Evolutionary conservation across 1,140 invertebrate genomes (phyloP).

Genomic region (Drosophila nebulosa): DNA sequence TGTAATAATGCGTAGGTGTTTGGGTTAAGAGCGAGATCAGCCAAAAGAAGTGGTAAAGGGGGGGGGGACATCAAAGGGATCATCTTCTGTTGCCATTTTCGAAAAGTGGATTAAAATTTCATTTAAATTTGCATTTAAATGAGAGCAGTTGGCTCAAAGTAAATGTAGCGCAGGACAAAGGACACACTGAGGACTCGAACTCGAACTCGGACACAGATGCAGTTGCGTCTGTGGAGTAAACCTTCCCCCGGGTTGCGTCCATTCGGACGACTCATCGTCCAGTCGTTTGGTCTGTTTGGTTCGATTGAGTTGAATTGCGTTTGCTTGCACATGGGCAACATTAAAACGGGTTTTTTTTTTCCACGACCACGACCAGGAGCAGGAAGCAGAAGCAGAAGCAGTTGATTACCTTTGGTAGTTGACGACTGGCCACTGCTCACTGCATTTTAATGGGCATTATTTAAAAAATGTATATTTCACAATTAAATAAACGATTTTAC

Average conservation of each 20-base stretch:
- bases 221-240: neutral
- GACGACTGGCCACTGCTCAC: conserved; percentile 20
- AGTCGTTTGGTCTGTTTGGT: neutral
- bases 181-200: conserved; percentile 2
- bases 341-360: conserved; percentile 46
- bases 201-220: conserved; percentile 15
- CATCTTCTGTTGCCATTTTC: conserved; percentile 37
- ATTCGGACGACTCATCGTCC: too few species aligned
- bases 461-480: conserved; percentile 78
- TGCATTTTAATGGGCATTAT: conserved; percentile 70
- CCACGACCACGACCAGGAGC: conserved; percentile 15
- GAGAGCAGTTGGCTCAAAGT: conserved; percentile 70
- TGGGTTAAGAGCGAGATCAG: neutral
- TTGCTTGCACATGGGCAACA: conserved; percentile 58
- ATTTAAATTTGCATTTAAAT: conserved; percentile 81
- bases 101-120: conserved; percentile 80
- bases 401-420: conserved; percentile 74
- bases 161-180: conserved; percentile 61
- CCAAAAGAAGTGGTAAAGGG: neutral
- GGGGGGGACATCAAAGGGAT: conserved; percentile 56
- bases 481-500: conserved; percentile 74
- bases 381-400: conserved; percentile 25
- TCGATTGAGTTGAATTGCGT: conserved; percentile 3
- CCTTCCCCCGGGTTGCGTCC: too few species aligned
- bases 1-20: neutral